Base-by-base conservation (phyloP, 2,888 invertebrate species). In the Dioctria linearis region DNA sequence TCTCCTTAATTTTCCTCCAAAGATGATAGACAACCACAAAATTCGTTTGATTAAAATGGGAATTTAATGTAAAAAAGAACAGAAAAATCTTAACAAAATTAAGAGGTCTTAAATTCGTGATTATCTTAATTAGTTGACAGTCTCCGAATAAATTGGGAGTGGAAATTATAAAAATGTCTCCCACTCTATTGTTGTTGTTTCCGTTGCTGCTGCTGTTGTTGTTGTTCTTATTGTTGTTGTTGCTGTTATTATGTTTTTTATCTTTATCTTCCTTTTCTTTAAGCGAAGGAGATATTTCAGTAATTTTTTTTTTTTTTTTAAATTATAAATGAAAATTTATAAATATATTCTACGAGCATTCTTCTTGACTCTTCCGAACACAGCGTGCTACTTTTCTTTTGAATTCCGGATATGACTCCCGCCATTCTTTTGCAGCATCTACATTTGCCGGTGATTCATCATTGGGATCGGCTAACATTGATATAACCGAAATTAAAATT, bases 361-460 rank as follows among this genome's bases (percentile, higher is more conserved):
- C 96, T 91, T 99, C 98, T 93, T 98, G 98, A 93, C 98, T 98
- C 93, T 96, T 97, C 91, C 98, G 94, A 90, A 99, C 98, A 92
- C 98, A 98, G 91, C 95, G 93, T 87, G 98, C 97, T 87, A 99
- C 98, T 93, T 96, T 97, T 91, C 96, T 94, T 92, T 98, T 98
- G 92, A 98, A 99, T 91, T 97, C 98, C 90, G 95, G 92, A 91
- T 96, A 97, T 90, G 96, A 94, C 91, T 98, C 98, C 91, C 98
- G 93, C 97, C 98, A 98, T 93, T 98, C 98, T 94, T 99, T 99
- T 88, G 98, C 98, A 89, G 99, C 98, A 92, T 99, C 99, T 86
- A 99, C 98, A 91, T 99, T 99, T 87, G 99, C 99, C 84, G 98
- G 98, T 89, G 98, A 98, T 91, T 99, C 98, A 89, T 98, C 98